These are phyloP conservation scores for Hetaerina titia DNA, from an alignment of 2,888 invertebrate species.

Conservation along the genomic window DNA sequence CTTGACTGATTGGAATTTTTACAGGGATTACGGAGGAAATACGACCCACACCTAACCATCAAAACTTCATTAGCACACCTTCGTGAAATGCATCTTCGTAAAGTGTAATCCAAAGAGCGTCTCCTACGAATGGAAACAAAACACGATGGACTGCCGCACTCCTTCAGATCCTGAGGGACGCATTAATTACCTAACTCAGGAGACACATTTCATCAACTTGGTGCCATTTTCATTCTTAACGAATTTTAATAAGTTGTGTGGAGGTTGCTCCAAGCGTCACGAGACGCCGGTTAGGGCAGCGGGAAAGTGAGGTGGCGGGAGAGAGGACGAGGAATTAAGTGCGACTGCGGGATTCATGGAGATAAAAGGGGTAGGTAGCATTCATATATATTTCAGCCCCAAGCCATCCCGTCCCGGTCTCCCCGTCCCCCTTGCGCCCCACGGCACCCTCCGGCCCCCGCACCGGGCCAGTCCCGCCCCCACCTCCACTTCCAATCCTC, in stretches of 20 bases:
- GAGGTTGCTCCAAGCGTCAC: not conserved
- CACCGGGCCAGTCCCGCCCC: not conserved
- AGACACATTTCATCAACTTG: not conserved
- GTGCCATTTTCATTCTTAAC: not conserved
- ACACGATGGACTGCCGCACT: not conserved
- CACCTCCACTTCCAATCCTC: not conserved
- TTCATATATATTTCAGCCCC: not conserved
- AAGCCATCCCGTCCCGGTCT: not conserved
- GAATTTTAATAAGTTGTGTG: not conserved
- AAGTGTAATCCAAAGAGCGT: not conserved
- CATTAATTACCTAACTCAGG: not conserved
- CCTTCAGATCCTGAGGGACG: not conserved
- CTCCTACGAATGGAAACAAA: not conserved
- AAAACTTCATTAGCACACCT: too few species aligned
- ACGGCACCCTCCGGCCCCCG: not conserved
- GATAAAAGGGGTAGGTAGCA: not conserved
- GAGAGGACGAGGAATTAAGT: not conserved
- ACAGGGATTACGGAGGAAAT: too few species aligned
- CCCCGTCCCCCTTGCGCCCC: not conserved
- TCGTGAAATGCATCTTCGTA: too few species aligned
- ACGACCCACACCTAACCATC: too few species aligned
- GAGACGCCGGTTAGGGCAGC: not conserved
- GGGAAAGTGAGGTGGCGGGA: not conserved
- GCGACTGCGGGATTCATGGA: not conserved
- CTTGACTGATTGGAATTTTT: too few species aligned